These are phyloP conservation scores for Poecile montanus DNA, from an alignment of 2,797 vertebrate species.

Conservation along the genomic window DNA sequence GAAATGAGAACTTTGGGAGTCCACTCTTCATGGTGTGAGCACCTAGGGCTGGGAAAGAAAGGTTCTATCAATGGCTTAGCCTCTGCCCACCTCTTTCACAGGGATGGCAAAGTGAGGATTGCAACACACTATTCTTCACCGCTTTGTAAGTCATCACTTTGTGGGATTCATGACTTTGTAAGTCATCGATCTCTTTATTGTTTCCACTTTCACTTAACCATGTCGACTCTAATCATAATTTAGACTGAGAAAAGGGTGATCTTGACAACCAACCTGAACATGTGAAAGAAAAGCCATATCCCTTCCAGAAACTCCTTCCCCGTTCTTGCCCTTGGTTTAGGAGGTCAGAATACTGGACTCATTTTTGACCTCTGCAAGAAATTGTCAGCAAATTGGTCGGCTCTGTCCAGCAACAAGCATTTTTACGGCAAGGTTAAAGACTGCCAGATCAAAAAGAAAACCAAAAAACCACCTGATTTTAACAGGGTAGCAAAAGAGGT, in stretches of 20 bases:
- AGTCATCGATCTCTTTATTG: not conserved
- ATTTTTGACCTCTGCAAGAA: not conserved
- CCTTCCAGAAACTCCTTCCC: not conserved
- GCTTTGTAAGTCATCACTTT: not conserved
- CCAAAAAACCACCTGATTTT: not conserved
- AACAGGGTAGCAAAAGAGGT: not conserved
- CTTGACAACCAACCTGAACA: not conserved
- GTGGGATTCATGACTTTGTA: not conserved
- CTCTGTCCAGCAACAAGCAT: not conserved
- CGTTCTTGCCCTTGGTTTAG: not conserved
- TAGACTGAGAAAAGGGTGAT: not conserved
- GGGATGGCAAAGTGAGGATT: not conserved
- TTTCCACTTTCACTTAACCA: not conserved
- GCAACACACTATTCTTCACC: not conserved
- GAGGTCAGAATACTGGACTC: not conserved
- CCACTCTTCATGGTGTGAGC: not conserved
- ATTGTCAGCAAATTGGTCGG: not conserved
- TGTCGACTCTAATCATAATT: not conserved
- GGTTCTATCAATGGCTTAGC: not conserved
- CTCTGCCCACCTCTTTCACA: not conserved
- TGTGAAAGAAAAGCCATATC: fast-evolving
- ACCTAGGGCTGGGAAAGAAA: not conserved
- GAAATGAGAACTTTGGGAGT: not conserved
- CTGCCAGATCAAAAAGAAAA: not conserved
- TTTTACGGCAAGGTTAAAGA: not conserved